A percentile compares a stretch with the other conserved stretches of the same genome.
phyloP scores from a whole-genome alignment of 2,888 invertebrate species.

The Dendrolimus pini region DNA sequence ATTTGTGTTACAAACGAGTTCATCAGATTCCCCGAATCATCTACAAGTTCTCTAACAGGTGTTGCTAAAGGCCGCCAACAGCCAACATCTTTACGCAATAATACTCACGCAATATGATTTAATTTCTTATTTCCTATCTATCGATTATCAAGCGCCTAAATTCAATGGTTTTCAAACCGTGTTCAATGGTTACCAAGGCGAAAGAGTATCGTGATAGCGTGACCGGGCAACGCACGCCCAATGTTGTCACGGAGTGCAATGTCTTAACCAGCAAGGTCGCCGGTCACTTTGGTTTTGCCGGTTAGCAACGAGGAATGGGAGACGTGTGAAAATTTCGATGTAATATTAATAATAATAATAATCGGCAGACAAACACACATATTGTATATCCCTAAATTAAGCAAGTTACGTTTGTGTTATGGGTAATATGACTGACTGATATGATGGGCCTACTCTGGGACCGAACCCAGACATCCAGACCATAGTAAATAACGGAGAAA shows the following conservation, averaged over 20 bases:
- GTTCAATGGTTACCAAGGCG: background rate
- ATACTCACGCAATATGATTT: background rate
- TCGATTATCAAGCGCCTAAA: background rate
- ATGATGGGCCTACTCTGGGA: too few species aligned
- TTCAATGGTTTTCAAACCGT: background rate
- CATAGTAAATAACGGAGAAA: too few species aligned
- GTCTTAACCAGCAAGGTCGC: slow-evolving; percentile 15
- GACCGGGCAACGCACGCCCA: slow-evolving; percentile 15
- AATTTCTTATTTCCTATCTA: background rate
- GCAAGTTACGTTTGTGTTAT: too few species aligned
- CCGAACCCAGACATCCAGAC: too few species aligned
- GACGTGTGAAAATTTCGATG: too few species aligned
- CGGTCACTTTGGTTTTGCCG: background rate
- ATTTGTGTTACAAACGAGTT: too few species aligned
- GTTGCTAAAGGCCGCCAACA: background rate
- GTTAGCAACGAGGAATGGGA: background rate
- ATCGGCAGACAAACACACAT: too few species aligned
- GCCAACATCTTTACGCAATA: background rate
- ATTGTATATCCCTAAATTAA: too few species aligned
- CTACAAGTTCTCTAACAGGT: background rate
- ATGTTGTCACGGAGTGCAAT: slow-evolving; percentile 15
- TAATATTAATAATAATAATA: too few species aligned
- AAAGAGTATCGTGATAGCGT: slow-evolving; percentile 12
- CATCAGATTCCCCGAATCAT: background rate
- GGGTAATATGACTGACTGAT: too few species aligned